Percentiles rank a stretch among this genome's conserved stretches.
Conservation (phyloP, 1,140 invertebrate species). For the Lordiphosa clarofinis region DNA sequence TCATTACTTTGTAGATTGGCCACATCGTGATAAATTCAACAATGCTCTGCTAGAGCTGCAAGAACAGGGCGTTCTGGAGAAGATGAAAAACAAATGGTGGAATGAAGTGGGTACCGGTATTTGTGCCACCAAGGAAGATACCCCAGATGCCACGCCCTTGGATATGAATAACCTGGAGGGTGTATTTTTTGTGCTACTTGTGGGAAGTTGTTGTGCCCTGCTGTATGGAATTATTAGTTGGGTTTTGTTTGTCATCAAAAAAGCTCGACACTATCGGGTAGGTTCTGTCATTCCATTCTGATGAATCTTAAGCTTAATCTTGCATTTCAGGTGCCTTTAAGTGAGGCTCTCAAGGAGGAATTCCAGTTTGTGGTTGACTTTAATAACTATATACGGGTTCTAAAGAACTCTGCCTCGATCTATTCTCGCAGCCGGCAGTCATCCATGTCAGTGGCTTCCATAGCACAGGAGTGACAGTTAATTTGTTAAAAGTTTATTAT, state of each 20-base stretch:
- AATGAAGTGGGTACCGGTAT: constrained; percentile 89
- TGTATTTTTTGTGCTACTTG: constrained; percentile 86
- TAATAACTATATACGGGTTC: constrained; percentile 86
- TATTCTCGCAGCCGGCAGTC: constrained; percentile 69
- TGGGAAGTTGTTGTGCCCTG: constrained; percentile 80
- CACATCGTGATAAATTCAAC: constrained; percentile 86
- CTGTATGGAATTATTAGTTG: constrained; percentile 79
- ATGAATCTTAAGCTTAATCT: neutral
- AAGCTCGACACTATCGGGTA: constrained; percentile 58
- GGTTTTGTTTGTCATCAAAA: constrained; percentile 61
- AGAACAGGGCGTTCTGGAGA: constrained; percentile 88
- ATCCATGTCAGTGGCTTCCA: constrained; percentile 57
- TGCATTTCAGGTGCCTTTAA: constrained; percentile 83
- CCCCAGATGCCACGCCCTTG: constrained; percentile 71
- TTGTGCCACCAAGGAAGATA: constrained; percentile 81
- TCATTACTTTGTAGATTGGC: constrained; percentile 83
- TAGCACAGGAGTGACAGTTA: constrained; percentile 12
- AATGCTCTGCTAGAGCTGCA: constrained; percentile 88
- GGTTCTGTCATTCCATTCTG: constrained; percentile 31
- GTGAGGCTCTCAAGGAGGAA: constrained; percentile 85
- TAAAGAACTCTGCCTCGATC: constrained; percentile 71
- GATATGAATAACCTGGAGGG: constrained; percentile 85
- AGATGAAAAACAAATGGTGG: constrained; percentile 95
- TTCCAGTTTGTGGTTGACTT: constrained; percentile 88
- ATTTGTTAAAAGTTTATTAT: constrained; percentile 34